These are phyloP conservation scores for Pimpla rufipes DNA, from an alignment of 2,888 invertebrate genomes.

Conservation along the genomic window DNA sequence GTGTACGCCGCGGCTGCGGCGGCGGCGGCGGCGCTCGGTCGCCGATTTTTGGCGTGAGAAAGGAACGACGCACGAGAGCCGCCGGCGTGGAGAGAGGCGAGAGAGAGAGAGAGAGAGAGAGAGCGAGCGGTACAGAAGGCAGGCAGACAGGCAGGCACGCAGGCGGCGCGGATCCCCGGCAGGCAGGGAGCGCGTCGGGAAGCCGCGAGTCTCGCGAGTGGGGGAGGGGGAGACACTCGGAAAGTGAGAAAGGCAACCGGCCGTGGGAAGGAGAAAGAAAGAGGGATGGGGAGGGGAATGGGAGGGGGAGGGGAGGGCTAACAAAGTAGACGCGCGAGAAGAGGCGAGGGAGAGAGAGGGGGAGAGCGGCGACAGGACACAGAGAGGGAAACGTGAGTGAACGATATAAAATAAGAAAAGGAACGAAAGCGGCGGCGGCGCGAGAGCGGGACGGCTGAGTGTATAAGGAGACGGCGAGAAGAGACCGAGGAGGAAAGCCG, in stretches of 20 bases:
- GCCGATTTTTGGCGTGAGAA: constrained; percentile 58
- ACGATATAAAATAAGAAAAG: constrained; percentile 41
- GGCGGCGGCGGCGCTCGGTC: not conserved
- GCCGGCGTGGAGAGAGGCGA: no score
- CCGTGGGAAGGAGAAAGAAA: constrained; percentile 30
- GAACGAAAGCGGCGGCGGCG: constrained; percentile 14
- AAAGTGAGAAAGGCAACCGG: constrained; percentile 22
- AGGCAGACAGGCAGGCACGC: constrained; percentile 26
- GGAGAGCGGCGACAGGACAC: not conserved
- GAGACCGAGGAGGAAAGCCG: constrained; percentile 20
- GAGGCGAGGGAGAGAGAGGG: constrained; percentile 7
- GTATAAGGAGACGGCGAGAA: constrained; percentile 7
- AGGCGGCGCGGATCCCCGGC: no score
- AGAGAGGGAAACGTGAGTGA: constrained; percentile 19
- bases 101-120: no score
- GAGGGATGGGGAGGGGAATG: constrained; percentile 9
- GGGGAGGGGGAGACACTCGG: not conserved
- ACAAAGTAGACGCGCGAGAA: not conserved
- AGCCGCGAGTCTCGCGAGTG: constrained; percentile 10
- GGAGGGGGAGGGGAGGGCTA: no score
- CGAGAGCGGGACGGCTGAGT: constrained; percentile 1
- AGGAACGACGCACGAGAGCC: constrained; percentile 48
- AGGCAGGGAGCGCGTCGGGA: constrained; percentile 18
- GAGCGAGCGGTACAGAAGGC: constrained; percentile 34
- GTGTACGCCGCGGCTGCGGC: no score